Evolutionary conservation across 1,140 invertebrate genomes (phyloP), one percentile per base, ranked within the genome.

Genomic region (Camponotus vicinus): DNA sequence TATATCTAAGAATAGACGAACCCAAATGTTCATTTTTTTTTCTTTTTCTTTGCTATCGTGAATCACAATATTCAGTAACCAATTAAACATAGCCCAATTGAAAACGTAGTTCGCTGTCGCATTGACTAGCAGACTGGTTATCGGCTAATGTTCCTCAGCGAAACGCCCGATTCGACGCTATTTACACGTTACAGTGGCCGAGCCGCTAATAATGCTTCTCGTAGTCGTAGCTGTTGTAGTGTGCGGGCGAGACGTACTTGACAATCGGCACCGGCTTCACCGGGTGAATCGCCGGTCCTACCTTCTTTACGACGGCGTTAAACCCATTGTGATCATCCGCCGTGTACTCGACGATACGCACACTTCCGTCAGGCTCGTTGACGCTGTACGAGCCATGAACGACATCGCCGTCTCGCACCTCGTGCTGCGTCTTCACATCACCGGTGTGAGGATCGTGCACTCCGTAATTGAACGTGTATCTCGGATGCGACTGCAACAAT

Each of bases 281-380:
- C 0, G 95, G 95, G 85, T 96, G 95, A 5, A 92, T 42, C 27
- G 94, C 93, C 5, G 95, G 95, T 32, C 95, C 95, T 45, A 95
- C 94, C 84, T 95, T 95, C 86, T 95, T 95, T n/a, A 96, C 95
- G 8, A 96, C 95, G 4, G 95, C 95, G 85, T 96, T 96, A 85
- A 96, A 96, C 6, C 95, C 95, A 75, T 95, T 96, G 86, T 95
- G 95, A 86, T 95, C 94, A 75, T 96, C 96, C 0, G 95, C 95
- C 0, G 95, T 96, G 90, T 96, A 96, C 45, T 95, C 95, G 61
- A 96, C 96, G 88, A 95, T 96, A 15, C 95, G 92, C 5, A 95
- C 94, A 45, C 95, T 95, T 9, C 96, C 96, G 82, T 96, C 96
- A 0, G 96, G 95, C 73, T 96, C 95, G 86, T 96, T 95, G 11